Evolutionary conservation across 2,888 invertebrate genomes (phyloP).

Genomic region (Andrena bicolor): DNA sequence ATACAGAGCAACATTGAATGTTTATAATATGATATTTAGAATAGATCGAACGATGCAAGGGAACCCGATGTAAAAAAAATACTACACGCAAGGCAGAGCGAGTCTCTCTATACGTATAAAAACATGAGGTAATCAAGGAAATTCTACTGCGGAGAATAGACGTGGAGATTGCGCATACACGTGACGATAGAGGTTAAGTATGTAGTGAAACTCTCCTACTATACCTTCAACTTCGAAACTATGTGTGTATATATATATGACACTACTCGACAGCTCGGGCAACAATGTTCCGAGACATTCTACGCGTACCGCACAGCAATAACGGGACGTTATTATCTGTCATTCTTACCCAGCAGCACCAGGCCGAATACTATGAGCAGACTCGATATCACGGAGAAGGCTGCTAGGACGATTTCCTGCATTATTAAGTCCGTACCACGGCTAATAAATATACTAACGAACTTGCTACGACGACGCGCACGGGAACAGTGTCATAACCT

Average conservation of each 20-base stretch:
- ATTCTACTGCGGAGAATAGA: conserved; percentile 17
- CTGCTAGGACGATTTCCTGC: conserved; percentile 85
- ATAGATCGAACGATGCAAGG: background rate
- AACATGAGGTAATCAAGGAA: conserved; percentile 1
- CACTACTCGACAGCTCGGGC: conserved; percentile 32
- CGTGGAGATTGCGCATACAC: conserved; percentile 35
- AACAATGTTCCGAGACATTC: conserved; percentile 35
- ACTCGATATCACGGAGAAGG: conserved; percentile 87
- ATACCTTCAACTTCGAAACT: conserved; percentile 34
- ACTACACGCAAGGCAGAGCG: background rate
- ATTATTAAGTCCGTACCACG: conserved; percentile 73
- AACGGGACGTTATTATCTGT: conserved; percentile 41
- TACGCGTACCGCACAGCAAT: conserved; percentile 27
- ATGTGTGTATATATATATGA: conserved; percentile 10
- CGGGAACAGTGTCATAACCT: conserved; percentile 60
- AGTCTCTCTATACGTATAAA: background rate
- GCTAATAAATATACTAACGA: conserved; percentile 42
- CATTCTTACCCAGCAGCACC: conserved; percentile 87
- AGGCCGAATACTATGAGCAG: conserved; percentile 87
- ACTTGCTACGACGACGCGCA: conserved; percentile 37
- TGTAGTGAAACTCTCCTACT: conserved; percentile 36
- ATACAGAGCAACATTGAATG: too few relatives aligned
- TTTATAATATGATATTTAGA: background rate
- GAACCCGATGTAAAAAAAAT: background rate
- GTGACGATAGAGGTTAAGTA: conserved; percentile 53